Evolutionary conservation across 2,113 vertebrate genomes (phyloP), one percentile per base, ranked within the genome.

Genomic region (Ctenodactylus gundi): DNA sequence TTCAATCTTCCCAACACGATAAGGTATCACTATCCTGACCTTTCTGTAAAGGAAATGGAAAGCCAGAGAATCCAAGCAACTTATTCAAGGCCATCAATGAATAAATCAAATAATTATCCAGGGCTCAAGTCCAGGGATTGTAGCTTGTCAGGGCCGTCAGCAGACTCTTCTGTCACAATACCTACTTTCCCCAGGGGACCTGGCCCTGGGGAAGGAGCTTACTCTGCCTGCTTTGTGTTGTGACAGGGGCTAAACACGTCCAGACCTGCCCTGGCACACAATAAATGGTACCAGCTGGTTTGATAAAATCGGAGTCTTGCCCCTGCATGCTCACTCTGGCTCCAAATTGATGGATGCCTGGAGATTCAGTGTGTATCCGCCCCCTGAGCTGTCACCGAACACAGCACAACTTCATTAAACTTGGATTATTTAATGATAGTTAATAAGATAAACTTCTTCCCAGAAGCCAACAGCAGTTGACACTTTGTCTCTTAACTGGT

Each of bases 381-480:
- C 36, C 58, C 77, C 44, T 44, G 72, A 84, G 83, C 65, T 96
- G 72, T 95, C 85, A 70, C 55, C 0, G 44, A 91, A 39, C 76
- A 62, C 41, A 77, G 53, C 14, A 23, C 84, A 80, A 94, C 31
- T 84, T 86, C 90, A 89, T 97, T 97, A 96, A 95, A 85, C 78
- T 70, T 72, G 62, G 49, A 39, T 96, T 96, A 84, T 85, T 81
- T 93, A 90, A 55, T 10, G 73, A 82, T 62, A 92, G 77, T 76
- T 90, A 81, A 87, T 82, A 96, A 95, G 88, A 96, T 92, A 65
- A 39, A 75, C 72, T 76, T 90, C 67, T 13, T 55, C 92, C 82
- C 36, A 55, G 72, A 97, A 97, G 15, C 41, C 10, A 3, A 34
- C 68, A 31, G 95, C 75, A 96, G 62, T 91, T 91, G 58, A 31